phyloP scores from a whole-genome alignment of 2,888 invertebrate species.

The Tachina grossa region DNA sequence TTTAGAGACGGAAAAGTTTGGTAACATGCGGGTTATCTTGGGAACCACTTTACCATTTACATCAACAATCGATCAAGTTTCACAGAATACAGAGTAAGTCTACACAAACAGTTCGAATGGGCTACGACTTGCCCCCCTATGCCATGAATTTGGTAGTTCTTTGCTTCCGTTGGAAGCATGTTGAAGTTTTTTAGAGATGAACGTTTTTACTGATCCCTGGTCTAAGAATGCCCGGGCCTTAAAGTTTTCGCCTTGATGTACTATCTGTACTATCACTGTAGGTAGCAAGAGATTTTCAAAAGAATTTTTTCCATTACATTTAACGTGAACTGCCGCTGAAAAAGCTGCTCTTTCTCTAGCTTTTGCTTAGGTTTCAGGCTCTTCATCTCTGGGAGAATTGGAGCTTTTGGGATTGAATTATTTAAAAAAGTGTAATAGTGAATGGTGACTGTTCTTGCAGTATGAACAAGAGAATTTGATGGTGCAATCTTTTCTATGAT shows the following conservation, averaged over 20 bases:
- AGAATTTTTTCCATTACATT: neutral
- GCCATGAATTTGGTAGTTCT: neutral
- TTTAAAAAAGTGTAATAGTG: too few species aligned
- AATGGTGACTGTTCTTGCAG: too few species aligned
- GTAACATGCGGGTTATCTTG: neutral
- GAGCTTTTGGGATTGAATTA: too few species aligned
- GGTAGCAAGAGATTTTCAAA: neutral
- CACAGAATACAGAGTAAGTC: neutral
- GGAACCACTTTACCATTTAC: neutral
- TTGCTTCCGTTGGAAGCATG: neutral
- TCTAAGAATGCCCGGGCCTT: neutral
- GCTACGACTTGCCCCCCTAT: neutral
- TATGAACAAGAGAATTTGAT: too few species aligned
- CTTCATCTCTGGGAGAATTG: too few species aligned
- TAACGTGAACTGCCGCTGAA: too few species aligned
- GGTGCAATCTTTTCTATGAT: too few species aligned
- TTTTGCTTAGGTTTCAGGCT: too few species aligned
- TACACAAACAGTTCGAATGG: neutral
- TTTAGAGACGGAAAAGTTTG: neutral
- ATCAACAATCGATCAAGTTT: neutral
- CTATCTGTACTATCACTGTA: neutral
- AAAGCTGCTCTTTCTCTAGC: too few species aligned
- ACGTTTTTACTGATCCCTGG: neutral
- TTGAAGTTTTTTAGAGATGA: neutral
- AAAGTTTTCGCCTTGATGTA: too few species aligned